Percentiles rank a stretch among this genome's conserved stretches.
Conservation (phyloP, 2,888 invertebrate genomes). For the Stratiomys singularior region DNA sequence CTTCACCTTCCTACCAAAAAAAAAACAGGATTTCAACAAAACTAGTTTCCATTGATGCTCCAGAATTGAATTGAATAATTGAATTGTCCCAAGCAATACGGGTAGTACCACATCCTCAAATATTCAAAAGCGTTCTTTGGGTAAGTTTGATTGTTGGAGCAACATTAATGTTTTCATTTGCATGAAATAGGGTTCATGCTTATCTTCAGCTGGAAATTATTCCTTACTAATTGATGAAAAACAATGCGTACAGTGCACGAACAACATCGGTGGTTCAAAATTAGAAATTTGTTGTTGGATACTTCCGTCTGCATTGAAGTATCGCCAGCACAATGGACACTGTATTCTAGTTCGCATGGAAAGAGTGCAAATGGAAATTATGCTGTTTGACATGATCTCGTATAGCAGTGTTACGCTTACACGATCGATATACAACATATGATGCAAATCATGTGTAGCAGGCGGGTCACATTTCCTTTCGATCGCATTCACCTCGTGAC, state of each 20-base stretch:
- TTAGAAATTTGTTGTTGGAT: not conserved
- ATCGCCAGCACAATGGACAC: not conserved
- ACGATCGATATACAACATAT: slow-evolving; percentile 10
- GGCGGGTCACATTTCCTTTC: slow-evolving; percentile 11
- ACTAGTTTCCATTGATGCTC: too few species aligned
- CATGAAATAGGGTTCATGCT: not conserved
- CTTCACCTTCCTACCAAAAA: too few species aligned
- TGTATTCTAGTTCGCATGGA: slow-evolving; percentile 26
- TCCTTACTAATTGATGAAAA: not conserved
- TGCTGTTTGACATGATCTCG: not conserved
- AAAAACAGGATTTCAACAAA: too few species aligned
- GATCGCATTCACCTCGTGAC: slow-evolving; percentile 22
- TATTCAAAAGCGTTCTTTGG: too few species aligned
- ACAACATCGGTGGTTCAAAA: not conserved
- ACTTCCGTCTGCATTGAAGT: not conserved
- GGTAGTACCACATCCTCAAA: too few species aligned
- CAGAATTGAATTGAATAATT: too few species aligned
- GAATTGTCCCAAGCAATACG: too few species aligned
- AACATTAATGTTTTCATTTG: not conserved
- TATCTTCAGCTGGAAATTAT: not conserved
- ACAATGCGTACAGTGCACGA: not conserved
- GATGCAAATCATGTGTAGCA: slow-evolving; percentile 14
- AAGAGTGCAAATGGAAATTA: slow-evolving; percentile 31
- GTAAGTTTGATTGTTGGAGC: too few species aligned
- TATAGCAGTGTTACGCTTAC: not conserved